Evolutionary conservation across 2,888 invertebrate genomes (phyloP).

Genomic region (Amphipyra tragopoginis): DNA sequence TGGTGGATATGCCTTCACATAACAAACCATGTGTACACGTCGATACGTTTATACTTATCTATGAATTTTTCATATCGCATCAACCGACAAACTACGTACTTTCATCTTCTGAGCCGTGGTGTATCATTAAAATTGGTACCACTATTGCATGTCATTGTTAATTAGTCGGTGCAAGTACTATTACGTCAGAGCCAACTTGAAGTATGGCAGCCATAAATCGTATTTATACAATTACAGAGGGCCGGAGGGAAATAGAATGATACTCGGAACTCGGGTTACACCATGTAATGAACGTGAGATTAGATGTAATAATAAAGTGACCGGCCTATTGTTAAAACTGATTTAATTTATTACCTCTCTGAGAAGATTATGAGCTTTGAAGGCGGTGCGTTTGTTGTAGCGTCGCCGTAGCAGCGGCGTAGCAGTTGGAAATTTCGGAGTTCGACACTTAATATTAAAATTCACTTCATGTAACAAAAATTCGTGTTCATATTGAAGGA

Average conservation of each 20-base stretch:
- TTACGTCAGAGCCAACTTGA: slow-evolving; percentile 46
- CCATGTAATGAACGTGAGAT: slow-evolving; percentile 27
- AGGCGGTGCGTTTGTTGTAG: slow-evolving; percentile 8
- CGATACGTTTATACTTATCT: too few relatives aligned
- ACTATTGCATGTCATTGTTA: slow-evolving; percentile 48
- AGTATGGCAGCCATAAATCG: slow-evolving; percentile 45
- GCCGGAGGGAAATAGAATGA: slow-evolving; percentile 37
- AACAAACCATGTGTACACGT: background rate
- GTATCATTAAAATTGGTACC: slow-evolving; percentile 43
- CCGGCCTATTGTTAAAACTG: slow-evolving; percentile 19
- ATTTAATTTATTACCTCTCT: slow-evolving; percentile 10
- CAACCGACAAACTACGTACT: slow-evolving; percentile 19
- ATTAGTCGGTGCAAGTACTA: slow-evolving; percentile 40
- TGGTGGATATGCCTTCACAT: too few relatives aligned
- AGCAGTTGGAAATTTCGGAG: slow-evolving; percentile 5
- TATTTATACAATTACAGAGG: slow-evolving; percentile 41
- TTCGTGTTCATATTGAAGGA: too few relatives aligned
- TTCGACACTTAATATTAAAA: background rate
- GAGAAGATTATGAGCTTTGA: background rate
- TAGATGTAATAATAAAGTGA: slow-evolving; percentile 17
- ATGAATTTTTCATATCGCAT: slow-evolving; percentile 1
- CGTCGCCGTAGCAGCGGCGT: slow-evolving; percentile 12
- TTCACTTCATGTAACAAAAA: background rate
- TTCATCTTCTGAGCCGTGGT: slow-evolving; percentile 7
- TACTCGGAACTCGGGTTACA: slow-evolving; percentile 10